Percentiles rank a stretch among this genome's conserved stretches.
Conservation (phyloP, 2,888 invertebrate species). For the Pseudococcus jackbeardsleyi region DNA sequence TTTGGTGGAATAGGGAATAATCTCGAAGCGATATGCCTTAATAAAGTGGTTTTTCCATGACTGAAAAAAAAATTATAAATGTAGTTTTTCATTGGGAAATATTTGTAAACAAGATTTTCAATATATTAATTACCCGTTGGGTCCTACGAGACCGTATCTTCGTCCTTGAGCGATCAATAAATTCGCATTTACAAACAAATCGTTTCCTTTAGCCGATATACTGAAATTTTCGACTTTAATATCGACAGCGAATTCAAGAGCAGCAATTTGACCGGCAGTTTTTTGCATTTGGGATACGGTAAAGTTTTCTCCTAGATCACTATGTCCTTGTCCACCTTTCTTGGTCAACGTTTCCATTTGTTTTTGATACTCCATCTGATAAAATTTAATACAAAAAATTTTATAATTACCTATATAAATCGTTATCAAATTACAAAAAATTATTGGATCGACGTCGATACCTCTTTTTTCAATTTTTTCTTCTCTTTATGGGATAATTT, state of each 20-base stretch:
- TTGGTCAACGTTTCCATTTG: conserved; percentile 87
- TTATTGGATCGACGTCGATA: conserved; percentile 65
- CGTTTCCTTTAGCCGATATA: conserved; percentile 97
- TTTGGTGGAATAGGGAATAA: conserved; percentile 95
- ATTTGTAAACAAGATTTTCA: not conserved
- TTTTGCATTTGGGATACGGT: conserved; percentile 89
- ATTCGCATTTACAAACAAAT: conserved; percentile 95
- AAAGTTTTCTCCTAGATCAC: conserved; percentile 92
- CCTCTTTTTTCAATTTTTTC: conserved; percentile 86
- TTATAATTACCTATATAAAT: not conserved
- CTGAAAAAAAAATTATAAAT: conserved; percentile 71
- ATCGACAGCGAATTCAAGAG: conserved; percentile 93
- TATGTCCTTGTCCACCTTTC: conserved; percentile 90
- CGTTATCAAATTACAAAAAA: not conserved
- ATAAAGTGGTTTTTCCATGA: conserved; percentile 97
- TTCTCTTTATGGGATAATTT: conserved; percentile 92
- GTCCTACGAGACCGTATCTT: conserved; percentile 97
- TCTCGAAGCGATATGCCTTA: conserved; percentile 91
- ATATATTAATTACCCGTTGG: conserved; percentile 82
- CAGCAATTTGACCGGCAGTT: conserved; percentile 79
- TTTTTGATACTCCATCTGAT: conserved; percentile 86
- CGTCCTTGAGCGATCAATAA: conserved; percentile 93
- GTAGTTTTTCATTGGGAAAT: not conserved
- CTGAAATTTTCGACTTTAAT: conserved; percentile 98
- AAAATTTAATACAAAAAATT: not conserved